Conservation (phyloP, 2,888 invertebrate species). For the Brenthis daphne region DNA sequence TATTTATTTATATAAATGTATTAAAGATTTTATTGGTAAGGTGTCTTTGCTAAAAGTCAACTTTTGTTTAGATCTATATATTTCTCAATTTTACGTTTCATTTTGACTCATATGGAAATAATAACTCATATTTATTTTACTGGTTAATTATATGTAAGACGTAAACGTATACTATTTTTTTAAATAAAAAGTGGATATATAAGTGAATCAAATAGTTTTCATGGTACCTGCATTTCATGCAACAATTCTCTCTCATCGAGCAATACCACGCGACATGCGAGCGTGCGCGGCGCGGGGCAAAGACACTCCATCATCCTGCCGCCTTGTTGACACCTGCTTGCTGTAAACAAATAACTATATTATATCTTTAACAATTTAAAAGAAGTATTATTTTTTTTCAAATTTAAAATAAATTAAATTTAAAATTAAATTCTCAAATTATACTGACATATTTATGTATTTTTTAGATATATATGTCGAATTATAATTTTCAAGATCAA, state of each 20-base stretch:
- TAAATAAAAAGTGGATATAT: not conserved
- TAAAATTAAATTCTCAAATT: too few species aligned
- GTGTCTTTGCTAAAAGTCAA: constrained; percentile 17
- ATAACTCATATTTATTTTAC: too few species aligned
- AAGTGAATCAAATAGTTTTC: constrained; percentile 31
- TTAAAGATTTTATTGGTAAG: constrained; percentile 29
- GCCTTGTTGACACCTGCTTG: constrained; percentile 45
- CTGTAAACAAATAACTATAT: constrained; percentile 28
- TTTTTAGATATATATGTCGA: too few species aligned
- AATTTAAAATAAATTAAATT: too few species aligned
- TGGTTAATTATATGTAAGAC: too few species aligned
- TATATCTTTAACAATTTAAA: not conserved
- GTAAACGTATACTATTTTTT: too few species aligned
- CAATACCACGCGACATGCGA: constrained; percentile 92
- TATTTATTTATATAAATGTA: constrained; percentile 45
- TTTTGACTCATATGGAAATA: not conserved
- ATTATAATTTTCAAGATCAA: too few species aligned
- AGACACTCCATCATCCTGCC: constrained; percentile 78
- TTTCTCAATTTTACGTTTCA: not conserved
- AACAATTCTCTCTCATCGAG: constrained; percentile 94
- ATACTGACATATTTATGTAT: too few species aligned
- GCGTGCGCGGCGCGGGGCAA: constrained; percentile 83
- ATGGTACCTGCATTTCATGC: constrained; percentile 92
- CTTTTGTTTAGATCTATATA: not conserved
- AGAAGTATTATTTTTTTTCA: too few species aligned